Base-by-base conservation (phyloP, 2,113 vertebrate species). In the Onychostruthus taczanowskii region DNA sequence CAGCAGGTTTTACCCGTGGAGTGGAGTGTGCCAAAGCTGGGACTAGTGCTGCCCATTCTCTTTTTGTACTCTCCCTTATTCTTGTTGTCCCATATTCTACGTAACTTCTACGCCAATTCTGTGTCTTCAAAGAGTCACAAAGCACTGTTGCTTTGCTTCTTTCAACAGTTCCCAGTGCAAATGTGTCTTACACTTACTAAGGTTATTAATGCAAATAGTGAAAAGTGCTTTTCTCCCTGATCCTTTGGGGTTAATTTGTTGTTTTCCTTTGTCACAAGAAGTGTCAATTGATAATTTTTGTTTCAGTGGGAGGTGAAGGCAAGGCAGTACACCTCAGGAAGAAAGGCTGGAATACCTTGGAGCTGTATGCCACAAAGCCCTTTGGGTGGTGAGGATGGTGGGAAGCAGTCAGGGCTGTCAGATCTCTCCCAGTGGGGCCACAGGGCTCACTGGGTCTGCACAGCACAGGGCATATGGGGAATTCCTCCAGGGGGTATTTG, bases 61-160 rank as follows among this genome's bases (percentile, higher is more conserved):
- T 41, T 74, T 50, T 31, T 44, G 0, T 16, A 4, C 4, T 50
- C 10, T 84, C 50, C 43, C 6, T 80, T 86, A 13, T 69, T 61
- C 55, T 59, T 90, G 35, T n/a, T 78, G 12, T 56, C 30, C 15
- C 3, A 7, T 66, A 13, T 69, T 63, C 16, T 35, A 27, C 3
- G 0, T 61, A 62, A 49, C 31, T 69, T 66, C 33, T 24, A 5
- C 0, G 0, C 12, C 31, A 46, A 33, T 76, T 72, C 27, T 59
- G 9, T 59, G 19, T 14, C 6, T 16, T 69, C 13, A 22, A 81
- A 63, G 22, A 44, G 33, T 37, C 67, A 49, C 61, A 78, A 58
- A 52, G 14, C 53, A 8, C 43, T 72, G 49, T 28, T 69, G 35
- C 59, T 78, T 87, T 35, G 59, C 31, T 53, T 46, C 16, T 73